Percentiles rank a stretch among this genome's conserved stretches.
Conservation (phyloP, 2,113 vertebrate genomes). For the Psittacus erithacus region DNA sequence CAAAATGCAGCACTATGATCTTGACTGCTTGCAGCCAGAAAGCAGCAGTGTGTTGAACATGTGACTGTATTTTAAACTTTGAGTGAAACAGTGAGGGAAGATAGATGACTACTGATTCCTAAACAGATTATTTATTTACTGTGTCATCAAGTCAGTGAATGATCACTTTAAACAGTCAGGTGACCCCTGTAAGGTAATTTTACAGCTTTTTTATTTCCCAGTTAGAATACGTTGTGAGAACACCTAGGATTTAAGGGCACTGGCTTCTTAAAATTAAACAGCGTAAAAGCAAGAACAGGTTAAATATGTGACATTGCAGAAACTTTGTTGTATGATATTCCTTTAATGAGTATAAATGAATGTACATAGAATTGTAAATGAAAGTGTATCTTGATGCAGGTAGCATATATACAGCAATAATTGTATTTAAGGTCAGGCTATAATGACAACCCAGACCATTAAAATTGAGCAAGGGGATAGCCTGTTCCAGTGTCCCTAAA, state of each 20-base stretch:
- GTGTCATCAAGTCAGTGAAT: conserved; percentile 24
- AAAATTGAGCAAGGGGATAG: background rate
- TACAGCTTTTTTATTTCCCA: background rate
- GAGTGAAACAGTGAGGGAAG: background rate
- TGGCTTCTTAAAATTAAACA: background rate
- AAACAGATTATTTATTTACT: conserved; percentile 76
- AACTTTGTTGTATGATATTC: conserved; percentile 79
- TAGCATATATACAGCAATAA: background rate
- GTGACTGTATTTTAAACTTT: background rate
- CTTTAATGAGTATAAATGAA: conserved; percentile 67
- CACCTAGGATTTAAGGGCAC: background rate
- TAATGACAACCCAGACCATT: background rate
- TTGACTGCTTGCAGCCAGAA: background rate
- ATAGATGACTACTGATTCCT: conserved; percentile 72
- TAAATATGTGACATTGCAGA: conserved; percentile 48
- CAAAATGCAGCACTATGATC: background rate
- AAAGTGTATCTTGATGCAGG: conserved; percentile 59
- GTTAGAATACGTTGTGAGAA: background rate
- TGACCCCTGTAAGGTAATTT: background rate
- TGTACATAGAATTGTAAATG: conserved; percentile 75
- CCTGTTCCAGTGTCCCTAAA: background rate
- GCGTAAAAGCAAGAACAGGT: conserved; percentile 69
- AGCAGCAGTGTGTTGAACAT: background rate
- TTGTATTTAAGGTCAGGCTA: background rate
- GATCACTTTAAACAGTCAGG: conserved; percentile 7